Conservation (phyloP, 2,888 invertebrate genomes). For the Lasius platythorax region DNA sequence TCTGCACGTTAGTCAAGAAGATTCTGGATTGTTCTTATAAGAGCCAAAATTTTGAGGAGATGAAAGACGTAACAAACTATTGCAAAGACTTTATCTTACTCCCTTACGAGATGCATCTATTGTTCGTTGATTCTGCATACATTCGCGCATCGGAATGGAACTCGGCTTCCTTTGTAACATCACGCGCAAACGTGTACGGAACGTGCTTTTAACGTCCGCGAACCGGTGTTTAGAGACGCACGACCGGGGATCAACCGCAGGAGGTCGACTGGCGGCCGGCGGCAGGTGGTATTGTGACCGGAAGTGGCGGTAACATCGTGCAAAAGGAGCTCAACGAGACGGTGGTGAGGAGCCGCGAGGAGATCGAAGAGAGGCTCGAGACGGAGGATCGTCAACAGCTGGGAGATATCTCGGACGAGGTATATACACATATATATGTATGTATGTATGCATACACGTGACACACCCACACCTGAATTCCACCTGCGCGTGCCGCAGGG, state of each 20-base stretch:
- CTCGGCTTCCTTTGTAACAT: constrained; percentile 43
- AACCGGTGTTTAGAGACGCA: constrained; percentile 86
- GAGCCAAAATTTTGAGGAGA: background rate
- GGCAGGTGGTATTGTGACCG: constrained; percentile 69
- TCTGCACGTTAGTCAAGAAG: background rate
- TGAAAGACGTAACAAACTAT: background rate
- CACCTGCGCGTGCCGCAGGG: constrained; percentile 71
- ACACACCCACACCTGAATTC: constrained; percentile 74
- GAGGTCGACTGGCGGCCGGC: constrained; percentile 78
- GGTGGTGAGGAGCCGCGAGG: constrained; percentile 93
- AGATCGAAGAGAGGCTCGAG: constrained; percentile 93
- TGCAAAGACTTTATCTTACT: background rate
- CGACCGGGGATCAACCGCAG: constrained; percentile 86
- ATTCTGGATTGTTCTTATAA: background rate
- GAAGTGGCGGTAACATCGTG: constrained; percentile 90
- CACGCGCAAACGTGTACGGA: constrained; percentile 25
- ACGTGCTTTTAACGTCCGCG: constrained; percentile 48
- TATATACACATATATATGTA: constrained; percentile 80
- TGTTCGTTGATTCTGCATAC: constrained; percentile 46
- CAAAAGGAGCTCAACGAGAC: constrained; percentile 92
- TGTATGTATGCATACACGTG: constrained; percentile 47
- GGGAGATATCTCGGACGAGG: constrained; percentile 95
- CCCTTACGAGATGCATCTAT: constrained; percentile 30
- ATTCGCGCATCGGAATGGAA: constrained; percentile 30
- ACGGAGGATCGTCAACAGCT: constrained; percentile 94